These are phyloP conservation scores for Tragelaphus scriptus DNA, from an alignment of 2,113 vertebrate species.

Conservation along the genomic window DNA sequence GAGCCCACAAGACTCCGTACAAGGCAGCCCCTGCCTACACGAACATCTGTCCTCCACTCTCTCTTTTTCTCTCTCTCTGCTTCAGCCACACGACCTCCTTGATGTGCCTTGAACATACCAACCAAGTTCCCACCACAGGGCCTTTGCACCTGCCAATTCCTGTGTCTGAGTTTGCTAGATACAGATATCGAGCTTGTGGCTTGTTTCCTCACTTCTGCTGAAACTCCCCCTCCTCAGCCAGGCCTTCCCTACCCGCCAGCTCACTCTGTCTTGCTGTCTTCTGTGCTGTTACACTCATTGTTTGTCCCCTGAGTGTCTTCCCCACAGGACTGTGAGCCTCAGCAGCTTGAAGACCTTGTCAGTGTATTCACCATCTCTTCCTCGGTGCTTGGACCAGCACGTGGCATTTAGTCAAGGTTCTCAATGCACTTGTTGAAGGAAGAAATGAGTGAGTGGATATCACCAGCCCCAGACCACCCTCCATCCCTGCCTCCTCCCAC, in stretches of 20 bases:
- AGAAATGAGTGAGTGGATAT: neutral
- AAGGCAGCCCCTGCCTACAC: neutral
- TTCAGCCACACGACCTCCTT: neutral
- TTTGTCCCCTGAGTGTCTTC: neutral
- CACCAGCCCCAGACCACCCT: neutral
- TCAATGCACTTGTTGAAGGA: neutral
- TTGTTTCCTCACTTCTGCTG: neutral
- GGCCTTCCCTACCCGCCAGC: neutral
- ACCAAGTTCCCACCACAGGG: neutral
- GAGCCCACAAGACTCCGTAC: neutral
- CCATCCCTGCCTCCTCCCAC: neutral
- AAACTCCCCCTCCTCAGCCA: neutral
- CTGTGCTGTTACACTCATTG: rapidly evolving
- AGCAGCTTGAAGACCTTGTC: neutral
- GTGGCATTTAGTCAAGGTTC: neutral
- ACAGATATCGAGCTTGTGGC: neutral
- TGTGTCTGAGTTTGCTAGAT: neutral
- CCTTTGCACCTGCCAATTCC: neutral
- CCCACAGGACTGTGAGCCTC: neutral
- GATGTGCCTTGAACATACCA: neutral
- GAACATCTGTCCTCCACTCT: neutral
- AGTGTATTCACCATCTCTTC: neutral
- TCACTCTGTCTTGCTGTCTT: neutral
- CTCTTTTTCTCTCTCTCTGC: neutral
- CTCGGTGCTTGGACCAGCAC: neutral